phyloP scores from a whole-genome alignment of 30 jellyfish, hydroid and myxozoan genomes.

The Calvadosia cruxmelitensis region DNA sequence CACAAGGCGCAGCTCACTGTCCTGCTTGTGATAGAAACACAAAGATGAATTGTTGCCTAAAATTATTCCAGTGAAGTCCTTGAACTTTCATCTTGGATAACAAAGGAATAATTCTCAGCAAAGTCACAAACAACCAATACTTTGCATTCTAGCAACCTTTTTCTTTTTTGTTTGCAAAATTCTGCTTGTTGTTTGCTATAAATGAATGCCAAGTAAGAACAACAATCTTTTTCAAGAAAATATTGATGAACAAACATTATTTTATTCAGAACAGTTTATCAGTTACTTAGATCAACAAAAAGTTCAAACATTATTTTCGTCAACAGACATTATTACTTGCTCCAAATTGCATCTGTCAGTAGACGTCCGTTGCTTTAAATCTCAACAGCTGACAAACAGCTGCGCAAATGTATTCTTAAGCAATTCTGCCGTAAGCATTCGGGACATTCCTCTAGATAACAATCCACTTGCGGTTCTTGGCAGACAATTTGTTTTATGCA shows the following conservation, averaged over 20 bases:
- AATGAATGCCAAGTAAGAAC: background rate
- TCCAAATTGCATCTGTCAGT: background rate
- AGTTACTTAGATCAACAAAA: no score
- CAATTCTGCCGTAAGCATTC: no score
- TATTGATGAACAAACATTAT: no score
- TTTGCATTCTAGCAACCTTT: background rate
- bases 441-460: no score
- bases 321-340: background rate
- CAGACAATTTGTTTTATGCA: background rate
- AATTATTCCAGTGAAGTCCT: background rate
- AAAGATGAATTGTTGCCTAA: no score
- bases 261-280: no score
- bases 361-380: conserved; percentile 1
- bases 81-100: background rate
- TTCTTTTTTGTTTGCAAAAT: background rate
- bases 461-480: background rate
- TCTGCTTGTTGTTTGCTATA: background rate
- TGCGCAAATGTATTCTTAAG: no score
- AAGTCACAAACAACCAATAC: background rate
- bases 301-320: no score
- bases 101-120: conserved; percentile 1
- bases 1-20: background rate
- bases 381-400: no score
- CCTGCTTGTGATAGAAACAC: background rate
- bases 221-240: no score